Percentiles rank a stretch among this genome's conserved stretches.
These are phyloP conservation scores for Chauna torquata DNA, from an alignment of 2,113 vertebrate species.

Conservation along the genomic window DNA sequence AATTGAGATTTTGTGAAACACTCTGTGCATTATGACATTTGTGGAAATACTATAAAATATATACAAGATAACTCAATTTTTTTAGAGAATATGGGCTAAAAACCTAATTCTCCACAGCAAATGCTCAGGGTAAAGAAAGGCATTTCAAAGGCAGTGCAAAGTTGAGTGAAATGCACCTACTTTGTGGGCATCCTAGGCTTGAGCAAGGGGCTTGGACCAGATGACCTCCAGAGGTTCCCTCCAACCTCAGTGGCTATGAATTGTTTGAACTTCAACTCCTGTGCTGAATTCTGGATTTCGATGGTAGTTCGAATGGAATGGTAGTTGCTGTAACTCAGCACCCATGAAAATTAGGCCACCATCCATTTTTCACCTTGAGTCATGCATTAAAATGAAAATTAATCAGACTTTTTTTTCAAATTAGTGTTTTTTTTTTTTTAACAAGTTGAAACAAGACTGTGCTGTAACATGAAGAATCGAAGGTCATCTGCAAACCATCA, in stretches of 20 bases:
- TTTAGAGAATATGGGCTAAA: not conserved
- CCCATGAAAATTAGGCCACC: not conserved
- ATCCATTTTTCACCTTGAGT: not conserved
- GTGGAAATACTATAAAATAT: not conserved
- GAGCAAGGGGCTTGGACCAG: not conserved
- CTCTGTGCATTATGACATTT: not conserved
- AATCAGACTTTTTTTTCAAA: not conserved
- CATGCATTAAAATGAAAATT: not conserved
- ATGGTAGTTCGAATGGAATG: accelerated
- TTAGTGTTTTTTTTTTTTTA: not conserved
- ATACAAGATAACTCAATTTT: not conserved
- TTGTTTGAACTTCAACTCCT: not conserved
- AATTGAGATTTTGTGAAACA: not conserved
- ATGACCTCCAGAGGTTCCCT: not conserved
- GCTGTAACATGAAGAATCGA: not conserved
- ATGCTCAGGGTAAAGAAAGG: not conserved
- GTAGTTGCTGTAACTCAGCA: not conserved
- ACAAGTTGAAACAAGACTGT: not conserved
- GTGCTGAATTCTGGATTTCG: not conserved
- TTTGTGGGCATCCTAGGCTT: not conserved
- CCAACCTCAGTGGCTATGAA: not conserved
- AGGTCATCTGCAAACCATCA: not conserved
- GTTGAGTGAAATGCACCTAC: not conserved
- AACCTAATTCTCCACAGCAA: not conserved
- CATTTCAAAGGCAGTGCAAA: not conserved